These are phyloP conservation scores for Megaceryle maxima DNA, from an alignment of 2,113 vertebrate genomes.

Conservation along the genomic window DNA sequence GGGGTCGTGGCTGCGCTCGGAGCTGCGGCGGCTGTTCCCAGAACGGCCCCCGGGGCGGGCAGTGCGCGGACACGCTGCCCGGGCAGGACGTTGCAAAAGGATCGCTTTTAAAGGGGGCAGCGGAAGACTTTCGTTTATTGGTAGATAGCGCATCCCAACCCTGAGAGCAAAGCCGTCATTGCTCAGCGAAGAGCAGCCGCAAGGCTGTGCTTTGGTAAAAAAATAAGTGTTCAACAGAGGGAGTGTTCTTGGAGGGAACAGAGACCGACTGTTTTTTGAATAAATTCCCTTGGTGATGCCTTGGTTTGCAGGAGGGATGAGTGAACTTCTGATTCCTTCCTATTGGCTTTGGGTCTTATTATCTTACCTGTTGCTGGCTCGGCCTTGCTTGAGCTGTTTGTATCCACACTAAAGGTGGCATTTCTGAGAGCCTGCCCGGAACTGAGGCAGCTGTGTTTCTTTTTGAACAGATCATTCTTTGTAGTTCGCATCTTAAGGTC, in stretches of 20 bases:
- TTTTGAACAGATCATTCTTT: not conserved
- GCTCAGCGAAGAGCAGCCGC: not conserved
- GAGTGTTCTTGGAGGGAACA: not conserved
- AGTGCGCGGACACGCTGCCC: not conserved
- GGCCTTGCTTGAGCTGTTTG: not conserved
- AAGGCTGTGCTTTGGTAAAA: not conserved
- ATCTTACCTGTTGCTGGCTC: not conserved
- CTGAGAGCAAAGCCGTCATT: not conserved
- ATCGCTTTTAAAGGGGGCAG: too few relatives aligned
- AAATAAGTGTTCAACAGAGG: too few relatives aligned
- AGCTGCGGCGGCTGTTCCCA: not conserved
- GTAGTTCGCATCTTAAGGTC: not conserved
- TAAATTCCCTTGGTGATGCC: not conserved
- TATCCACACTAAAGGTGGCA: not conserved
- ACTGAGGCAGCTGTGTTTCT: not conserved
- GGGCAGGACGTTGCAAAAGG: accelerated
- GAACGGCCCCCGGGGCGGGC: not conserved
- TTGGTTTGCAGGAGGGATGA: not conserved
- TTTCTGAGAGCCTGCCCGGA: not conserved
- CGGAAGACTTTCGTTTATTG: too few relatives aligned
- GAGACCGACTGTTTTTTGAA: not conserved
- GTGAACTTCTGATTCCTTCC: not conserved
- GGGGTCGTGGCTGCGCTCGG: not conserved
- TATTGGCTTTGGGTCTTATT: not conserved
- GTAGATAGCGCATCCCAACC: accelerated